Percentiles rank a stretch among this genome's conserved stretches.
phyloP scores from a whole-genome alignment of 2,113 vertebrate genomes.

The Channa maculata region DNA sequence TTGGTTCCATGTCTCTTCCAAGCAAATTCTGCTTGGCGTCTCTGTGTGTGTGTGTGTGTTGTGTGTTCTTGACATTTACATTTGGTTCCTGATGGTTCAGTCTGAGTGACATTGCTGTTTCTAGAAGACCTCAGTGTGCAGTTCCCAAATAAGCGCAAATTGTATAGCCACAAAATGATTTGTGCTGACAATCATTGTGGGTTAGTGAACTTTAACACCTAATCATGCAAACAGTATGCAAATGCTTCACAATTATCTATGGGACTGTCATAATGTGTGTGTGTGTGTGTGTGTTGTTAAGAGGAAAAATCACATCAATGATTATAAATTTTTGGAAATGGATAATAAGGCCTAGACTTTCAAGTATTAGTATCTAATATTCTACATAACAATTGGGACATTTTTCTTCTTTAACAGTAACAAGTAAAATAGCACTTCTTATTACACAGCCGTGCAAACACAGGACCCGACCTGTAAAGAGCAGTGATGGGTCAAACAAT shows the following conservation, averaged over 20 bases:
- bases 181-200: constrained; percentile 44
- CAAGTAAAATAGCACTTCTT: too few species aligned
- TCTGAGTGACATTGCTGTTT: constrained; percentile 57
- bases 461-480: too few species aligned
- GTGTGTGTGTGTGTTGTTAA: neutral
- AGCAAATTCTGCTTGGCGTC: constrained; percentile 39
- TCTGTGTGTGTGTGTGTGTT: constrained; percentile 20
- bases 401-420: too few species aligned
- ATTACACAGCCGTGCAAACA: too few species aligned
- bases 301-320: too few species aligned
- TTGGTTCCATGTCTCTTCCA: constrained; percentile 51
- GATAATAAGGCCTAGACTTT: too few species aligned
- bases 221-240: constrained; percentile 64
- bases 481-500: too few species aligned
- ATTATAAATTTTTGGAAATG: too few species aligned
- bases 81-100: constrained; percentile 23
- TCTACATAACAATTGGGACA: too few species aligned
- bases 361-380: too few species aligned
- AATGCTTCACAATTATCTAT: constrained; percentile 59
- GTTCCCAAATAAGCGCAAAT: constrained; percentile 33
- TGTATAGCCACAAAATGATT: constrained; percentile 32
- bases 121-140: neutral
- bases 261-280: constrained; percentile 13
- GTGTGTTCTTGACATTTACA: constrained; percentile 33
- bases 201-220: constrained; percentile 57